These are phyloP conservation scores for Platycnemis pennipes DNA, from an alignment of 2,888 invertebrate genomes.

Conservation along the genomic window DNA sequence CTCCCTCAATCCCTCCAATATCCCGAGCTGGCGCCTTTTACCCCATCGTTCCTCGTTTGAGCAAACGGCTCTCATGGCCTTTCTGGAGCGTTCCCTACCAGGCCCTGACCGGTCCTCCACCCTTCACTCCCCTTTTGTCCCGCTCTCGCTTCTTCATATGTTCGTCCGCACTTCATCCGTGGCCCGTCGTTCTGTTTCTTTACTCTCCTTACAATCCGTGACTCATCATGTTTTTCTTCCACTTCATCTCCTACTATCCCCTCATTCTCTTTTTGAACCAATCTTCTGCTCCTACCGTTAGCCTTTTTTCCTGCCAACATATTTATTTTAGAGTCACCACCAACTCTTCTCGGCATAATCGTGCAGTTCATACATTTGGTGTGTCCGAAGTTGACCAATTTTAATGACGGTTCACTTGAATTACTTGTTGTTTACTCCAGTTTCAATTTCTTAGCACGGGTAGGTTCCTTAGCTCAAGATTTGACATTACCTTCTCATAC, in stretches of 20 bases:
- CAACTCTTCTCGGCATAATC: too few relatives aligned
- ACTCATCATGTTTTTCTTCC: neutral
- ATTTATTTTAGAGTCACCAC: too few relatives aligned
- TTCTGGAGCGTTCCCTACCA: neutral
- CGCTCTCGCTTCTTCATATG: neutral
- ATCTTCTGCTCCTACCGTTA: too few relatives aligned
- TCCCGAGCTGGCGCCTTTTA: constrained; percentile 42
- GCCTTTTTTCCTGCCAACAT: too few relatives aligned
- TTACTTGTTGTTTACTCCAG: too few relatives aligned
- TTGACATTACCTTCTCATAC: too few relatives aligned
- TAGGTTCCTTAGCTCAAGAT: too few relatives aligned
- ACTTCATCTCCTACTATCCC: neutral
- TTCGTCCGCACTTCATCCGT: neutral
- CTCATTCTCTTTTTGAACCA: too few relatives aligned
- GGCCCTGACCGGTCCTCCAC: neutral
- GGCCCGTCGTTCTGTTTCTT: neutral
- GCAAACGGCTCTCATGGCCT: constrained; percentile 50
- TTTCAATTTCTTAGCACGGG: too few relatives aligned
- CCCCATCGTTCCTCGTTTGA: constrained; percentile 66
- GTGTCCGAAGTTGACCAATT: too few relatives aligned
- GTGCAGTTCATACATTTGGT: too few relatives aligned
- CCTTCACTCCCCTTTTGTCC: neutral
- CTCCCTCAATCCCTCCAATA: constrained; percentile 63
- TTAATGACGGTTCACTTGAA: too few relatives aligned
- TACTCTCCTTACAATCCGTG: neutral